phyloP scores from a whole-genome alignment of 2,888 invertebrate species.

The Augiades crinisus region DNA sequence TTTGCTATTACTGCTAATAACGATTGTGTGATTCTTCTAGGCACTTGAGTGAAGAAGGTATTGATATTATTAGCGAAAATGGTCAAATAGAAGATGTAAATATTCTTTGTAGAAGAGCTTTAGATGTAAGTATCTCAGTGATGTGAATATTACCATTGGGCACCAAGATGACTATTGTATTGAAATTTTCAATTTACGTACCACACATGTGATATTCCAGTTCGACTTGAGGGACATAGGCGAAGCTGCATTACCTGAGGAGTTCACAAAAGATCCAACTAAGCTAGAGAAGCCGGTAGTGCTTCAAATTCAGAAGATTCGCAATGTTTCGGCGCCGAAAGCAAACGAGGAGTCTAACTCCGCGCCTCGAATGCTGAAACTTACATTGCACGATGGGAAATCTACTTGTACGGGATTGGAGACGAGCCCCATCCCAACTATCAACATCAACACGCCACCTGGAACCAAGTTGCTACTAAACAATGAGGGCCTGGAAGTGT shows the following conservation, averaged over 20 bases:
- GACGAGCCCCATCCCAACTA: conserved; percentile 84
- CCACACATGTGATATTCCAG: conserved; percentile 53
- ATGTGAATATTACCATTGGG: conserved; percentile 4
- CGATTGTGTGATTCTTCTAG: conserved; percentile 71
- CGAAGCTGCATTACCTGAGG: conserved; percentile 86
- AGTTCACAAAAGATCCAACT: conserved; percentile 81
- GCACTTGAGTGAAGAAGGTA: conserved; percentile 87
- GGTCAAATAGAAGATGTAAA: conserved; percentile 83
- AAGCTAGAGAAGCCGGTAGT: conserved; percentile 84
- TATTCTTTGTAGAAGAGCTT: conserved; percentile 83
- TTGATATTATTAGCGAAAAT: conserved; percentile 84
- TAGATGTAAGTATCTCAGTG: conserved; percentile 83
- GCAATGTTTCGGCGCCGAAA: conserved; percentile 95
- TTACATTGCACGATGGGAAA: conserved; percentile 93
- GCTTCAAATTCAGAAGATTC: conserved; percentile 92
- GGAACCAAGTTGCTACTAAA: conserved; percentile 88
- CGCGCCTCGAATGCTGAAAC: conserved; percentile 91
- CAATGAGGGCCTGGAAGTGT: conserved; percentile 75
- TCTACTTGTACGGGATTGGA: conserved; percentile 89
- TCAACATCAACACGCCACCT: conserved; percentile 92
- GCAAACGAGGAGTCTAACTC: conserved; percentile 91
- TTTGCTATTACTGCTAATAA: conserved; percentile 27
- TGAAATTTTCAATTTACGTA: conserved; percentile 2
- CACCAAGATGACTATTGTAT: background rate
- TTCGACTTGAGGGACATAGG: conserved; percentile 91